Evolutionary conservation across 2,888 invertebrate species (phyloP), one percentile per base, ranked within the genome.

Genomic region (Plagodis pulveraria): DNA sequence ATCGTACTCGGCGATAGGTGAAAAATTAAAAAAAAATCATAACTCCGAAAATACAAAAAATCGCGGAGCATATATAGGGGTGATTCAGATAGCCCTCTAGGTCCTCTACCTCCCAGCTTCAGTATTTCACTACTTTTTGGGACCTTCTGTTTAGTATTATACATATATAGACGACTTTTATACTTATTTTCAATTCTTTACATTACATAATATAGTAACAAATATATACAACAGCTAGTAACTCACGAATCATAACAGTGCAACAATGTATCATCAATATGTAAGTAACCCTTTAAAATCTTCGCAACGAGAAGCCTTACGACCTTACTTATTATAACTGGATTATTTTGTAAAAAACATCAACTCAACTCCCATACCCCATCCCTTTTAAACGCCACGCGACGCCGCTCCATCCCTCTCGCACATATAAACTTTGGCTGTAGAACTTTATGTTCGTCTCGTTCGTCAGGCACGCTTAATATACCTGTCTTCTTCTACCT

Each of bases 351-450:
- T 51, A 62, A 59, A 53, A 62, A 56, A 51, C 53, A 22, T 55
- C 57, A 58, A 58, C 44, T 36, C 42, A 50, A 50, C 41, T 52
- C 42, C 41, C 35, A 53, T 50, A n/a, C n/a, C 41, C 46, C 52
- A 11, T 70, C 71, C 61, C 58, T 46, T 12, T 71, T 63, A 32
- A 50, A 11, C 70, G 67, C 70, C 71, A 71, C 71, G 71, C 71
- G 71, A 67, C 66, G 12, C 52, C 42, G 6, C 8, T 5, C 51
- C 22, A 33, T 63, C 67, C 57, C 50, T 43, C 33, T 63, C 36
- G 35, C 5, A 5, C 8, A 0, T 10, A 10, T 40, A 8, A 10
- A 40, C 40, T 12, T 40, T 47, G 0, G 0, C 0, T 9, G 11
- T 0, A n/a, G 33, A 42, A 38, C 10, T 32, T 6, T 53, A 0